Base-by-base conservation (phyloP, 2,113 vertebrate genomes). In the Aspidoscelis tigris region DNA sequence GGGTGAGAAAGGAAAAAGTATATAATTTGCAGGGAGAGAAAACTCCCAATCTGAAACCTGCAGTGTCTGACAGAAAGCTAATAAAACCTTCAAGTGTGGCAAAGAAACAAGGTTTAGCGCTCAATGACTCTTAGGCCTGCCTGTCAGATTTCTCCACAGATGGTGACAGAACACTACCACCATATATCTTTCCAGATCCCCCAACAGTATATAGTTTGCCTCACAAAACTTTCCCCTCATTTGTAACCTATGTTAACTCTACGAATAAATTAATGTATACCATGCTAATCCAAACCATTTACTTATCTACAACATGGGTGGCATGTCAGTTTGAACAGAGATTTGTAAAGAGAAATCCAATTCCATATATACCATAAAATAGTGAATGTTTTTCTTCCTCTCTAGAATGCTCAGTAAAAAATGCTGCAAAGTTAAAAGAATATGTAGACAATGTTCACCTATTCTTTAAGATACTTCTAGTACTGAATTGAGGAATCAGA, bases 41-140 rank as follows among this genome's bases (percentile, higher is more conserved):
- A 55, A 68, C 70, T 55, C 88, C 86, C 71, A 86, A 43, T 55
- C 4, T 80, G 76, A 76, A 90, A 79, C 47, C 47, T 89, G 75
- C 79, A 71, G 39, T 58, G n/a, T 83, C 79, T 82, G 80, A 66
- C 72, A 88, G 75, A 73, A 87, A 92, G 81, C 69, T 88, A 86
- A 88, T 87, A 88, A 92, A 92, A 90, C 80, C 81, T 82, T 61
- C 33, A 78, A 87, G n/a, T 66, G 80, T 90, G 87, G 83, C 87
- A 93, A 92, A 92, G 86, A 65, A 87, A 86, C 75, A 75, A 69
- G 83, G 88, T 89, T 78, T 86, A 90, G 84, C 39, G 0, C 18
- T 72, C 47, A 64, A 9, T 85, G 10, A 87, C 86, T 90, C 39
- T 86, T 84, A 78, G 9, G 14, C 80, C 58, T 43, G 43, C 71